Conservation (phyloP, 2,888 invertebrate species). For the Callimorpha dominula region DNA sequence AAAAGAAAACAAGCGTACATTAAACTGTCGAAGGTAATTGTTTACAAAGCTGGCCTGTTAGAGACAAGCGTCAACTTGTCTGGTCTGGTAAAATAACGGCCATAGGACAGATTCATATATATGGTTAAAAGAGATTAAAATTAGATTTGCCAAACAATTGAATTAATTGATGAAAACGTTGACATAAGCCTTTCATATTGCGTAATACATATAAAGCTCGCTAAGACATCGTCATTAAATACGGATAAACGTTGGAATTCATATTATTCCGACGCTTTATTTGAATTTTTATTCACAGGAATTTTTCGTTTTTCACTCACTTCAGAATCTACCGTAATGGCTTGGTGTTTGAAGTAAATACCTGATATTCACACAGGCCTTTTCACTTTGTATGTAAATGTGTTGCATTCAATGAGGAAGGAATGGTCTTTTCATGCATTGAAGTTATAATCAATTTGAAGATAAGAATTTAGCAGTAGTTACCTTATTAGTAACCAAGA, state of each 20-base stretch:
- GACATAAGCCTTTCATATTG: background rate
- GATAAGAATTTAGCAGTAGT: too few relatives aligned
- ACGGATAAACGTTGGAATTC: conserved; percentile 8
- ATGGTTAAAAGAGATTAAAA: too few relatives aligned
- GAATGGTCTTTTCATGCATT: background rate
- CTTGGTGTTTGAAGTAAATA: background rate
- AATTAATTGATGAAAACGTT: background rate
- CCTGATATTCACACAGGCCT: background rate
- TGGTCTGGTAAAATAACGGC: too few relatives aligned
- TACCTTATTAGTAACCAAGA: too few relatives aligned
- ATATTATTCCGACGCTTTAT: conserved; percentile 13
- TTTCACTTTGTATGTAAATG: background rate
- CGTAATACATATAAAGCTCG: conserved; percentile 1
- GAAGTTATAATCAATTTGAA: too few relatives aligned
- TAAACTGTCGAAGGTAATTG: too few relatives aligned
- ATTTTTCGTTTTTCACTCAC: conserved; percentile 8
- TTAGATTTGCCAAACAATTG: too few relatives aligned
- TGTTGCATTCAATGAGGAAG: background rate
- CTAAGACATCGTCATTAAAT: conserved; percentile 16
- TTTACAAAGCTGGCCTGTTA: too few relatives aligned
- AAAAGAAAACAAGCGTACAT: too few relatives aligned
- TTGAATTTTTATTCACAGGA: conserved; percentile 13
- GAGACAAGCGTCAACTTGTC: too few relatives aligned
- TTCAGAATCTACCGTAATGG: background rate
- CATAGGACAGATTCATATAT: too few relatives aligned